Evolutionary conservation across 2,113 vertebrate genomes (phyloP), one percentile per base, ranked within the genome.

Genomic region (Lophotis ruficrista): DNA sequence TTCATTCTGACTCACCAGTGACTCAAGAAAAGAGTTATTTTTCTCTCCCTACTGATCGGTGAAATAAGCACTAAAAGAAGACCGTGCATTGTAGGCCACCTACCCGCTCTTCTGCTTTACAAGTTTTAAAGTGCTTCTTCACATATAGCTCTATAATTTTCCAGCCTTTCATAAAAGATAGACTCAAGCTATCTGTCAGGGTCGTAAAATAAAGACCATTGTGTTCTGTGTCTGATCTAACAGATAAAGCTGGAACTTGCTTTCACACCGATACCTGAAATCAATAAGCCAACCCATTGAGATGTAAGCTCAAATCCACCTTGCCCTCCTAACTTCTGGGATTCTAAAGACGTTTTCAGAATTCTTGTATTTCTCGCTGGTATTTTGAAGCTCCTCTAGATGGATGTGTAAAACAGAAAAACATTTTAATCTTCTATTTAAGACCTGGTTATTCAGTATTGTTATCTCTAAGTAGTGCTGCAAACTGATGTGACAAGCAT

Each of bases 61-160:
- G 51, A 47, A 93, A 72, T 72, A 78, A 91, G 15, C 38, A 58
- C 75, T 75, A 66, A 76, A 89, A 83, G 83, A 91, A 78, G 45
- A 22, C 18, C 24, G 31, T 41, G 64, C 45, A 18, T 48, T 70
- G 66, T 37, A 65, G 91, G 93, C 86, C 83, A 70, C 47, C 58
- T 83, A 12, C 70, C 73, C 3, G 6, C 84, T 85, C 64, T 72
- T 90, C 72, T 88, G n/a, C 77, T 77, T 79, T 69, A 45, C 77
- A 54, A 70, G 43, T 94, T 92, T 93, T 68, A 78, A 94, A 96
- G 45, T 64, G 38, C 72, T 83, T 85, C 47, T 92, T 90, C 90
- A 54, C 54, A 62, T 5, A 9, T 7, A 80, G 66, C 72, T 94
- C 70, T 82, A 43, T 83, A 91, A 73, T 93, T 90, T 91, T 35